Base-by-base conservation (phyloP, 2,113 vertebrate species). In the Serinus canaria region DNA sequence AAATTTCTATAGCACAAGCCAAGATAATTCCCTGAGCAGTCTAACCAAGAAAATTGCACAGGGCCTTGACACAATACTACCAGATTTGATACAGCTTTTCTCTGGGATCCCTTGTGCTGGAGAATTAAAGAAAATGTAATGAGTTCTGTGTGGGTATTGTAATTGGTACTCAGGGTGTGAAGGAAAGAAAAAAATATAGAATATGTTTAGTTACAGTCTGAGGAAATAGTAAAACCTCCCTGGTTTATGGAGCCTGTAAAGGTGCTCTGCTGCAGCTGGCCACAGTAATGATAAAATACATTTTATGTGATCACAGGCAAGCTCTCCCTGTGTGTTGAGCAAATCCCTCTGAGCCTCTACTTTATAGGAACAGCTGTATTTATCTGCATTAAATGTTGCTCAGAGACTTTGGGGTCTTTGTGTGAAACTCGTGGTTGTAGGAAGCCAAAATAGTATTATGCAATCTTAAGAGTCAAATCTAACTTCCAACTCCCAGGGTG, bases 1-100 rank as follows among this genome's bases (percentile, higher is more conserved):
- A 77, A 92, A 80, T 92, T 97, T 96, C 86, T 97, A 35, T 92
- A 91, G 58, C 86, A 89, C 35, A 84, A 81, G 70, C 70, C 37
- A 85, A 70, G 62, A 91, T 89, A 96, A 93, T 96, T 97, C 87
- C 59, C 83, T 23, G 75, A 94, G 79, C 55, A 82, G 72, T 81
- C 69, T 84, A 58, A 83, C 52, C 67, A 93, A 94, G 90, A 92
- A 96, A 97, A 97, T 89, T 46, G 74, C 55, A 83, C 49, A 81
- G 56, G 37, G 97, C 83, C 95, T 66, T 80, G 46, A 87, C 89
- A 79, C 28, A 89, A 76, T 90, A 43, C 89, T 92, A 90, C 56
- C 53, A 96, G 87, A 76, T 90, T 72, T 62, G 53, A 84, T 86
- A 63, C 27, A 75, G 52, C 35, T 97, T 95, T 96, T 91, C 50